These are phyloP conservation scores for Oenanthe melanoleuca DNA, from an alignment of 2,113 vertebrate species.

Conservation along the genomic window DNA sequence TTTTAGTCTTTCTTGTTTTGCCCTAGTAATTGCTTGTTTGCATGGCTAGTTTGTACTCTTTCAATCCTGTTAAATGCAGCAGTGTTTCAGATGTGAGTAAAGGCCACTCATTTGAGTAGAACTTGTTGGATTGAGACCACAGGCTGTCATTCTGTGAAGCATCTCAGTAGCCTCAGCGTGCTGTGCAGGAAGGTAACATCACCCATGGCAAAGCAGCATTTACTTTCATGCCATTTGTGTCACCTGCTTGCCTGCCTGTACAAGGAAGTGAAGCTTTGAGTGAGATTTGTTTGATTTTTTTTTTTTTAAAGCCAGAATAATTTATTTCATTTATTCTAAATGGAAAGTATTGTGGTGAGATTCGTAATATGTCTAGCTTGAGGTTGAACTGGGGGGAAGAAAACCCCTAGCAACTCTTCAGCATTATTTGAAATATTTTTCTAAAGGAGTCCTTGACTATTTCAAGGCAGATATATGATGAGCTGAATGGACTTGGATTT, in stretches of 20 bases:
- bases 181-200: neutral
- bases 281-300: neutral
- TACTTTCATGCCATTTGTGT: neutral
- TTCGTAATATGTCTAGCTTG: neutral
- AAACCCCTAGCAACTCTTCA: accelerated
- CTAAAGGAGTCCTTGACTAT: neutral
- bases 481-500: neutral
- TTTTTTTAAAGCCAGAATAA: neutral
- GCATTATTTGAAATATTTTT: neutral
- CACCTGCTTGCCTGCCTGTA: neutral
- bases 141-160: neutral
- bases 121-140: neutral
- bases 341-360: neutral
- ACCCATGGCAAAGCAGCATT: neutral
- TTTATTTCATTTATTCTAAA: neutral
- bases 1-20: neutral
- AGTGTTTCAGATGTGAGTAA: neutral
- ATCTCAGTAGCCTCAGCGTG: neutral
- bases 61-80: neutral
- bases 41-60: neutral
- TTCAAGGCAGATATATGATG: neutral
- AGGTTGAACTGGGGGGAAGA: neutral
- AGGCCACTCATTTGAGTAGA: neutral
- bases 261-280: neutral
- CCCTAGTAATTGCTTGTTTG: neutral